Evolutionary conservation across 2,113 vertebrate species (phyloP), one percentile per base, ranked within the genome.

Genomic region (Gallinago undulata): DNA sequence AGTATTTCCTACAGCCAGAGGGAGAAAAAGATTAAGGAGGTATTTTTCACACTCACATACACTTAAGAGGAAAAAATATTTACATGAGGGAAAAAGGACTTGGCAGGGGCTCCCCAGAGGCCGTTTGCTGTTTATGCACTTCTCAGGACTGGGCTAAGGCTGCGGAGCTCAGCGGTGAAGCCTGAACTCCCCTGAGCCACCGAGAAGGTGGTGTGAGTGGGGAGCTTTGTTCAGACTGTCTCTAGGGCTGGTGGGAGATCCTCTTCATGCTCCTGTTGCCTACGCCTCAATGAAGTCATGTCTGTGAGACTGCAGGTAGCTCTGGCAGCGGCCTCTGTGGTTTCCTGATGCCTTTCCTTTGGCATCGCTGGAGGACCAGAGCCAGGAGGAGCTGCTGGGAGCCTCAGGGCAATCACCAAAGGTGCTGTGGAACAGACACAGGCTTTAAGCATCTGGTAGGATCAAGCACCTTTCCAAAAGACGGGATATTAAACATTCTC

Each of bases 41-140:
- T 57, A 91, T 83, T 88, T 95, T 95, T 96, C 92, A 93, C 91
- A 94, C 86, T 94, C 1, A 0, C 50, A 50, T 77, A 88, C 78
- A 95, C 94, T 94, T 97, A 84, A 96, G 87, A 94, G 74, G 43
- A 72, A 90, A 90, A 90, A 95, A 95, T 95, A 96, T 95, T 95
- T 96, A 92, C 72, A 93, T 51, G 69, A 95, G 31, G 43, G 88
- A 93, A 64, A 92, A 84, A 84, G 76, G 80, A 91, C 94, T 97
- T 96, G 89, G 93, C 95, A 90, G 67, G 41, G 43, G 18, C 64
- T 89, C 63, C 53, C 25, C 66, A 39, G 77, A 83, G 84, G 74
- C 81, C 50, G 1, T 79, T 94, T 79, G 77, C 41, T 94, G 92
- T 94, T 95, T 89, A 35, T 93, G 47, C 37, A 43, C 92, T 91